Conservation (phyloP, 2,797 vertebrate genomes). For the Rhynchotus rufescens region DNA sequence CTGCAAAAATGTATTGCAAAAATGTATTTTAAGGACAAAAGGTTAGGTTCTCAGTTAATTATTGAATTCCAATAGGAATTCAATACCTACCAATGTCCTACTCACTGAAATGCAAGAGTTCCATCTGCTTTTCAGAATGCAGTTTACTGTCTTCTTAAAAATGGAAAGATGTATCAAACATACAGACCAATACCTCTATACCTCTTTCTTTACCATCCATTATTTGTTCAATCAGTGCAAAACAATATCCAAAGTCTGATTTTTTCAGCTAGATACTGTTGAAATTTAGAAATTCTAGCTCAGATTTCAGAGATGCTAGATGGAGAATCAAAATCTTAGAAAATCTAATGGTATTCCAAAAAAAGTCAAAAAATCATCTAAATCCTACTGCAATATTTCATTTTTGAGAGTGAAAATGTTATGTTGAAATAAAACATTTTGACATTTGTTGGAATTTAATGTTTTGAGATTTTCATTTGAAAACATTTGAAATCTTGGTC, state of each 20-base stretch:
- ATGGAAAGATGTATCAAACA: background rate
- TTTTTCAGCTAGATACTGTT: background rate
- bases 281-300: background rate
- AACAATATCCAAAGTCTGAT: background rate
- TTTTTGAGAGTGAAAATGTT: conserved; percentile 16
- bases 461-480: conserved; percentile 30
- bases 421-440: conserved; percentile 55
- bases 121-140: background rate
- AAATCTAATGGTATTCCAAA: background rate
- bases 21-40: background rate
- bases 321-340: background rate
- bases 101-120: background rate
- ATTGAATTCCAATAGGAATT: background rate
- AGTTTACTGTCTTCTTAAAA: background rate
- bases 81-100: background rate
- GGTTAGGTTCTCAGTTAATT: background rate
- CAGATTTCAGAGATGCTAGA: background rate
- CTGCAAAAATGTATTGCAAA: background rate
- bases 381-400: background rate
- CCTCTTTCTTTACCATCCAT: background rate
- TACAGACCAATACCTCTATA: background rate
- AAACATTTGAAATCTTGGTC: conserved; percentile 46
- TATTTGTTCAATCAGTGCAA: background rate
- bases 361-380: background rate
- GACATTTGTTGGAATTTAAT: conserved; percentile 36